Evolutionary conservation across 2,797 vertebrate species (phyloP).

Genomic region (Onychomys torridus): DNA sequence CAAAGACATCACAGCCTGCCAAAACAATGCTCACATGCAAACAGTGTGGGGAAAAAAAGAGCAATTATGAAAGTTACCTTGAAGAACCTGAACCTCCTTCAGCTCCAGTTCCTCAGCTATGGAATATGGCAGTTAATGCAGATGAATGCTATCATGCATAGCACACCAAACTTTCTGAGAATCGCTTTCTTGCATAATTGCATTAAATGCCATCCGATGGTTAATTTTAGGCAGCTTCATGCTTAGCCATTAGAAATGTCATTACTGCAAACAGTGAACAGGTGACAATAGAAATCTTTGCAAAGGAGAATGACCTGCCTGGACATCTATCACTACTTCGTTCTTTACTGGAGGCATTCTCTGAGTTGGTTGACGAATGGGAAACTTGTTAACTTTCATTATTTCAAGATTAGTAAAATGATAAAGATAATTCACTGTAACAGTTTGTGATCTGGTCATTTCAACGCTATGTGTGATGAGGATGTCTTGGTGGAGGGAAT

Average conservation of each 20-base stretch:
- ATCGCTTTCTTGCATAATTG: not conserved
- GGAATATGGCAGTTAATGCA: not conserved
- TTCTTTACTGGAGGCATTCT: not conserved
- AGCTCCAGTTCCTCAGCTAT: not conserved
- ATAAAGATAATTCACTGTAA: not conserved
- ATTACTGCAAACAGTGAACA: not conserved
- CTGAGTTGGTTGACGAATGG: conserved; percentile 8
- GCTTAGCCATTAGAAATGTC: not conserved
- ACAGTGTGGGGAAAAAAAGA: not conserved
- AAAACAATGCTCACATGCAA: not conserved
- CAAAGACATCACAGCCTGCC: too few relatives aligned
- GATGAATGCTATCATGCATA: not conserved
- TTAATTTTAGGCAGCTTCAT: not conserved
- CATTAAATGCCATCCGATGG: not conserved
- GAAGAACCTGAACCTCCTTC: not conserved
- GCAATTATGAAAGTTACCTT: not conserved
- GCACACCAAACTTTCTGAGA: not conserved
- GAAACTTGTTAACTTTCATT: conserved; percentile 2
- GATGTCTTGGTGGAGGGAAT: not conserved
- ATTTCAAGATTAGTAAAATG: conserved; percentile 55
- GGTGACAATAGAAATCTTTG: not conserved
- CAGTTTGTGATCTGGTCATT: not conserved
- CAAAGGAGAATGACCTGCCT: conserved; percentile 2
- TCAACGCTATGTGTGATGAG: not conserved
- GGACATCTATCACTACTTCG: not conserved